These are phyloP conservation scores for Brachystomella parvula DNA, from an alignment of 1,140 invertebrate species.

Conservation along the genomic window DNA sequence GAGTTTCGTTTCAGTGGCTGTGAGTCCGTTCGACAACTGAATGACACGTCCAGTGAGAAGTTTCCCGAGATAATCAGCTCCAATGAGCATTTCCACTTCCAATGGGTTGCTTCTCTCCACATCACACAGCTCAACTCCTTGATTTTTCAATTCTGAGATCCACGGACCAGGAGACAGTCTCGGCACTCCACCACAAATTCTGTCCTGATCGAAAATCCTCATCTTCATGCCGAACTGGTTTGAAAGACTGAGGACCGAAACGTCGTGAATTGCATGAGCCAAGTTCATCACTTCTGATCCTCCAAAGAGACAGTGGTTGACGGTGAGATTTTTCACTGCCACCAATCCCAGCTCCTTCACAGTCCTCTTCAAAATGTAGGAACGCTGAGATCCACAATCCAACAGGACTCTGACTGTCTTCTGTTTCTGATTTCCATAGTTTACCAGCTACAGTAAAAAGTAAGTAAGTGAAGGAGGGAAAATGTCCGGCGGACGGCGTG, in stretches of 20 bases:
- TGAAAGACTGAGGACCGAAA: not conserved
- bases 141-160: conserved; percentile 16
- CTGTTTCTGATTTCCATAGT: not conserved
- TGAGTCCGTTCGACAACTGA: conserved; percentile 7
- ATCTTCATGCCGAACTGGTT: not conserved
- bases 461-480: no score
- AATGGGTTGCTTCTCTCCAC: not conserved
- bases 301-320: conserved; percentile 8
- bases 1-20: conserved; percentile 8
- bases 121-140: conserved; percentile 32
- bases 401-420: not conserved
- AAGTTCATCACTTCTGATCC: not conserved
- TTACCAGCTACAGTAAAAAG: not conserved
- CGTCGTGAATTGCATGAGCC: not conserved
- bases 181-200: conserved; percentile 1
- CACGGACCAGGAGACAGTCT: conserved; percentile 20
- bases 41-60: not conserved
- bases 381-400: conserved; percentile 14
- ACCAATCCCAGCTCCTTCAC: not conserved
- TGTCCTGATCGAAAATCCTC: conserved; percentile 10
- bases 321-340: not conserved
- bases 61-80: not conserved
- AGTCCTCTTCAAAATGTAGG: conserved; percentile 2
- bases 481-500: no score
- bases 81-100: conserved; percentile 10